Evolutionary conservation across 2,113 vertebrate species (phyloP), one percentile per base, ranked within the genome.

Genomic region (Caretta caretta): DNA sequence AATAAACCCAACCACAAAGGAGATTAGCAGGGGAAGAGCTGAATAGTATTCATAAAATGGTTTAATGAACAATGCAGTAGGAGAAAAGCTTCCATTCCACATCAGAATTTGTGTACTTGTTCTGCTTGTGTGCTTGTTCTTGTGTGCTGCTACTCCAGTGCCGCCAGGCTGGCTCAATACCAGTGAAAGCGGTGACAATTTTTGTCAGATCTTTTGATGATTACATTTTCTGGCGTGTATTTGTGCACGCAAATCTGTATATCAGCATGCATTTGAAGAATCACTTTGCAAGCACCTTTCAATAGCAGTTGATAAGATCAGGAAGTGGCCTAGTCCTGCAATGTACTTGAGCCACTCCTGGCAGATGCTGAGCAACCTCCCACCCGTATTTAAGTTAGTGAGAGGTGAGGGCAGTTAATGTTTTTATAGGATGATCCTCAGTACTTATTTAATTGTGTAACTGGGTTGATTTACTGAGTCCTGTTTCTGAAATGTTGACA

Each of bases 11-110:
- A 89, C 56, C 91, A 85, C 91, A 91, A 84, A 96, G 48, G 65
- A 86, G 93, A 88, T 89, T 78, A 5, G 22, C 38, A 22, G 19
- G 2, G 57, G 46, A 88, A 75, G 90, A 91, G 56, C 25, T 75
- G 57, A 62, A 80, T 6, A 83, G 84, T 53, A 50, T 93, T 92
- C 11, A 38, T 76, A 13, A 69, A 65, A 31, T 57, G 53, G 72
- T 88, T 95, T 91, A 92, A 93, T 54, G 75, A 86, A 46, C 90
- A 85, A 90, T 88, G 90, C 85, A 54, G 90, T 31, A 4, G 2
- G 94, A 83, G 93, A 79, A 93, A 96, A 96, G 92, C 93, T 96
- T 49, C 82, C 48, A 35, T 65, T 76, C 86, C 94, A 42, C 92
- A 87, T 94, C 57, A 87, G 81, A 72, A 85, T 62, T 46, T 92